Conservation (phyloP, 1,140 invertebrate genomes). For the Apis mellifera region DNA sequence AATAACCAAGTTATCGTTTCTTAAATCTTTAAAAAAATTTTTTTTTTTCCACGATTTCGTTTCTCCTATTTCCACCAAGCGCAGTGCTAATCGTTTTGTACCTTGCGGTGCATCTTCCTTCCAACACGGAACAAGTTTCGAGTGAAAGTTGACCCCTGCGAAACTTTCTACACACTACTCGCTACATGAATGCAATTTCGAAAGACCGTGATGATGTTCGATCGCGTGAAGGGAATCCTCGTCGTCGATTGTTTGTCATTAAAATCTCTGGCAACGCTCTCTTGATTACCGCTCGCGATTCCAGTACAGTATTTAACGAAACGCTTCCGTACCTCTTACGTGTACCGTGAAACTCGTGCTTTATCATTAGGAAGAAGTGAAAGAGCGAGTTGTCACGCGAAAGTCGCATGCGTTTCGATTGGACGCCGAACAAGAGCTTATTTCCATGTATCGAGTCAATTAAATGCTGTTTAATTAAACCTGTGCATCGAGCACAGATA, state of each 20-base stretch:
- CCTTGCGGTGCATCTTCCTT: constrained; percentile 6
- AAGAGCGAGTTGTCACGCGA: constrained; percentile 10
- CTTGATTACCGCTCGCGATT: neutral
- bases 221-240: too few relatives aligned
- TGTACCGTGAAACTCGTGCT: neutral
- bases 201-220: constrained; percentile 8
- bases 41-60: too few relatives aligned
- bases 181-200: constrained; percentile 26
- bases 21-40: too few relatives aligned
- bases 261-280: constrained; percentile 1
- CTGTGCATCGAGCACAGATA: neutral
- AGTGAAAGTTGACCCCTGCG: constrained; percentile 68
- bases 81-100: neutral
- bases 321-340: neutral
- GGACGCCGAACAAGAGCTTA: neutral
- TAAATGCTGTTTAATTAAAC: neutral
- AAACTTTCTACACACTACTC: constrained; percentile 64
- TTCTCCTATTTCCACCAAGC: neutral
- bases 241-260: neutral
- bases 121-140: constrained; percentile 40
- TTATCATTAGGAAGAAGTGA: neutral
- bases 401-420: neutral
- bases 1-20: too few relatives aligned
- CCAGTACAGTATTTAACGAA: neutral
- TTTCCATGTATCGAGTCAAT: neutral